Evolutionary conservation across 2,113 vertebrate genomes (phyloP), one percentile per base, ranked within the genome.

Genomic region (Abramis brama): DNA sequence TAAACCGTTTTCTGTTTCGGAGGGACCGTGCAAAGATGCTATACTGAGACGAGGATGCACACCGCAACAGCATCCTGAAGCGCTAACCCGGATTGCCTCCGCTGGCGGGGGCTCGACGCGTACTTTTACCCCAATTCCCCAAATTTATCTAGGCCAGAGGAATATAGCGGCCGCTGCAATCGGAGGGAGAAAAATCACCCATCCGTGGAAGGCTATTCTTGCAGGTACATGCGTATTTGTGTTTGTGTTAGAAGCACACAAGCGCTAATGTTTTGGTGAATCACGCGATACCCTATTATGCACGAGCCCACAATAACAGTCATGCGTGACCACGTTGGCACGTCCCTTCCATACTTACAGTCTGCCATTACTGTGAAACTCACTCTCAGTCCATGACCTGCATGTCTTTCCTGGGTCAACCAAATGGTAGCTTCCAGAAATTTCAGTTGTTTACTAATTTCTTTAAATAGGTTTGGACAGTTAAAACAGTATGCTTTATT

Each of bases 131-230:
- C 77, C 88, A 88, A 60, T 77, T 85, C 83, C 78, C 85, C 76
- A 2, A 77, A 77, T 82, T 85, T 89, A 83, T 83, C 87, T 90
- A 74, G 90, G 90, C 1, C 93, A 89, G 82, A 94, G 95, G 60
- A 91, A 86, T 66, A 86, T 93, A 80, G 92, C 93, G 1, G 93
- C 94, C 0, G 94, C 94, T 0, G 91, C 93, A 0, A 75, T 91
- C 75, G 94, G 93, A 57, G 90, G 93, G 17, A 91, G 90, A 86
- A 94, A 92, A 88, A 87, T 93, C 30, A 96, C 94, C 11, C 94
- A 95, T 83, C 93, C 92, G 0, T 94, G 93, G 52, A 96, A 95
- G 83, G 94, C 95, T 45, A 95, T 95, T 57, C 91, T 94, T 27
- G 94, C 94, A 91, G 96, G 95, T 95, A 75, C 82, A 78, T 36